Evolutionary conservation across 2,797 vertebrate species (phyloP), one percentile per base, ranked within the genome.

Genomic region (Siniperca scherzeri): DNA sequence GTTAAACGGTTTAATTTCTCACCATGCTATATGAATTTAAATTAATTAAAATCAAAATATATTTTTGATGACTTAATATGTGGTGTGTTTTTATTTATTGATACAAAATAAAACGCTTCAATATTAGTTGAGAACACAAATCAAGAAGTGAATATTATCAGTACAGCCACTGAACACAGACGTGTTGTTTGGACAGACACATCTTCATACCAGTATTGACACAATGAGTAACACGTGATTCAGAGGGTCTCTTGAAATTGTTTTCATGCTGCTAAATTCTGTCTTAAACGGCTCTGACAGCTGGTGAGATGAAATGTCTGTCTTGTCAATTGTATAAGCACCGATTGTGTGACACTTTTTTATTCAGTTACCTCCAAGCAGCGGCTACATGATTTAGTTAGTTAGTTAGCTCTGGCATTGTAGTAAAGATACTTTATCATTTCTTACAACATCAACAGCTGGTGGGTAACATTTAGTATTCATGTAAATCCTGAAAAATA

Each of bases 241-340:
- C 65, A 69, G 70, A 85, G 57, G 70, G 76, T 84, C 79, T 66
- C 71, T 84, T 87, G 69, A 74, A 81, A 87, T 74, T 65, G 73
- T 78, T 88, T 77, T 86, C 50, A 66, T 68, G 44, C 48, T 78
- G 76, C 70, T 86, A 55, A 81, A 84, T 76, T 74, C 40, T 67
- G 42, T 59, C 65, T 72, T 88, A 81, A 92, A 76, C 2, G 25
- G 16, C 53, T 79, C 22, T 85, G 87, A 90, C 92, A 92, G 77
- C 72, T 75, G 73, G 17, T 59, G 48, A 75, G 76, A 86, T 76
- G 22, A 77, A 81, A 52, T 70, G 80, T 77, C 52, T 48, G 70
- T 80, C 81, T 81, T 88, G 81, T 70, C 74, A 82, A 66, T 64
- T 83, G 52, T 55, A 53, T 44, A 46, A 67, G 44, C 68, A 70